Percentiles rank a stretch among this genome's conserved stretches.
Evolutionary conservation across 2,113 vertebrate species (phyloP).

Genomic region (Urocitellus parryii): DNA sequence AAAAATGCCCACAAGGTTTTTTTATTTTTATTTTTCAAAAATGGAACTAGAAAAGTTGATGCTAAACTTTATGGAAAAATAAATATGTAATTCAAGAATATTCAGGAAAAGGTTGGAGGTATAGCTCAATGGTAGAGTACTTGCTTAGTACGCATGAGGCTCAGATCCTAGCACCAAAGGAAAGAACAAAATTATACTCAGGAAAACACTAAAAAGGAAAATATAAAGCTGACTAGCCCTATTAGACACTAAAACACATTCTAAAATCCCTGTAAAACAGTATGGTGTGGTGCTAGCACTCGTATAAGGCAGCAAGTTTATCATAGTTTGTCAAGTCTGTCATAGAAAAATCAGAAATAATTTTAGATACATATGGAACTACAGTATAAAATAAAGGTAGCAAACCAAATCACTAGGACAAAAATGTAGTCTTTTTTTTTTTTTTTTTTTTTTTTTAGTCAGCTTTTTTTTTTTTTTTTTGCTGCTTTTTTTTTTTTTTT

Average conservation of each 20-base stretch:
- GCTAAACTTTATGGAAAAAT: too few relatives aligned
- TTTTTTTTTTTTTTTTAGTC: too few relatives aligned
- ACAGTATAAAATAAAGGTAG: not conserved
- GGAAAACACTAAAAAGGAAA: not conserved
- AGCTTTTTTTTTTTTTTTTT: too few relatives aligned
- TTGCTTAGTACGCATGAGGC: too few relatives aligned
- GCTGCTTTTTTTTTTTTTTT: too few relatives aligned
- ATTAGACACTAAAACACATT: not conserved
- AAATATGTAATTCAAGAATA: too few relatives aligned
- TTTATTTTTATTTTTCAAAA: too few relatives aligned
- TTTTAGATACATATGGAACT: not conserved
- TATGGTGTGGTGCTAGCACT: too few relatives aligned
- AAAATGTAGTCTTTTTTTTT: not conserved
- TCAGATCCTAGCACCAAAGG: not conserved
- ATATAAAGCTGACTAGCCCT: not conserved
- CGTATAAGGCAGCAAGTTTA: not conserved
- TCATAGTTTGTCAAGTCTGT: not conserved
- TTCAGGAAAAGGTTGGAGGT: too few relatives aligned
- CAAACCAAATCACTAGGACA: not conserved
- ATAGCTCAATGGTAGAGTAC: too few relatives aligned
- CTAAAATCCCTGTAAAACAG: not conserved
- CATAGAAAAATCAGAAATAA: slow-evolving; percentile 1
- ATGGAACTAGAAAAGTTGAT: too few relatives aligned
- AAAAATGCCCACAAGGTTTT: too few relatives aligned
- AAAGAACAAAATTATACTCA: not conserved